Evolutionary conservation across 2,113 vertebrate species (phyloP).

Genomic region (Egretta garzetta): DNA sequence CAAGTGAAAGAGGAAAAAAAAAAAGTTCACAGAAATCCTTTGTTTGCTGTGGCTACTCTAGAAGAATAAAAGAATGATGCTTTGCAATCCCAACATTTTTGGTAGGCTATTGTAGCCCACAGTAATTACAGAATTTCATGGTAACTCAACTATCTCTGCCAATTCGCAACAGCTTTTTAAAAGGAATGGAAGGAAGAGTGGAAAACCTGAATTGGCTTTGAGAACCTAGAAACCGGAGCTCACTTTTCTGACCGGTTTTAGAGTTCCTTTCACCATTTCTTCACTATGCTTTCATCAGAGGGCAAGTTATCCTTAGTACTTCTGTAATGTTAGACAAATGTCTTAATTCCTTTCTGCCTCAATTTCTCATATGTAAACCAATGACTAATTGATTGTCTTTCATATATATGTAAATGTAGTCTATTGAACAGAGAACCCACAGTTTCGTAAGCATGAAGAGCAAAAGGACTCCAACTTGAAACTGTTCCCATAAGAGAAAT

Average conservation of each 20-base stretch:
- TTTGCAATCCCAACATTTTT: background rate
- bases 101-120: background rate
- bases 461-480: background rate
- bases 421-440: background rate
- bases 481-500: background rate
- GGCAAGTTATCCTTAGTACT: background rate
- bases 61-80: background rate
- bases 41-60: background rate
- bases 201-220: background rate
- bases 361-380: background rate
- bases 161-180: background rate
- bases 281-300: background rate
- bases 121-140: background rate
- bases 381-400: background rate
- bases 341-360: background rate
- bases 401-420: background rate
- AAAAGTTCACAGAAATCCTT: background rate
- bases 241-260: background rate
- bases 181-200: background rate
- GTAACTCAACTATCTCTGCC: background rate
- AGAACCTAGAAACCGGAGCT: background rate
- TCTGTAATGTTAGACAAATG: background rate
- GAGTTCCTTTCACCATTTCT: background rate
- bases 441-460: background rate
- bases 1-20: background rate